phyloP scores from a whole-genome alignment of 2,888 invertebrate species.

The Sepiola atlantica region DNA sequence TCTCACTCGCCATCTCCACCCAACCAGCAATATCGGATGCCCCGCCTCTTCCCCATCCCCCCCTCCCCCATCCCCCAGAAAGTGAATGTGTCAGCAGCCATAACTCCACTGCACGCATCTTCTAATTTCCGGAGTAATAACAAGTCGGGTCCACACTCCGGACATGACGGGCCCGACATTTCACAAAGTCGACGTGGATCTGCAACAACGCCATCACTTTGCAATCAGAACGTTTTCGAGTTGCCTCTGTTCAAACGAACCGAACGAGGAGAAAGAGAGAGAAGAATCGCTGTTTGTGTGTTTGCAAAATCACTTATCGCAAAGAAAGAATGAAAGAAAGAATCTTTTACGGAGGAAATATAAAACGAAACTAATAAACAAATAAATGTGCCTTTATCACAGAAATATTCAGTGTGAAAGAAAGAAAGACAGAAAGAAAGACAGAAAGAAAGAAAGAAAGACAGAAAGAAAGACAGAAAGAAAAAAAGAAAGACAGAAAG shows the following conservation, averaged over 20 bases:
- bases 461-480: too few relatives aligned
- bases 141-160: neutral
- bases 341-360: too few relatives aligned
- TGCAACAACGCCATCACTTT: conserved; percentile 19
- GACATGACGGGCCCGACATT: conserved; percentile 16
- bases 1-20: neutral
- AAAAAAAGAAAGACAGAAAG: too few relatives aligned
- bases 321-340: too few relatives aligned
- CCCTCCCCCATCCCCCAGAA: too few relatives aligned
- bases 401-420: too few relatives aligned
- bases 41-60: neutral
- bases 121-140: conserved; percentile 17
- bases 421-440: too few relatives aligned
- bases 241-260: neutral
- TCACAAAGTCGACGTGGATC: conserved; percentile 4
- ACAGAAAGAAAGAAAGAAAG: too few relatives aligned
- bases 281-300: too few relatives aligned
- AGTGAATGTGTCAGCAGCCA: neutral
- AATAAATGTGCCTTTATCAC: too few relatives aligned
- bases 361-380: too few relatives aligned
- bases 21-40: neutral
- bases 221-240: neutral
- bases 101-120: conserved; percentile 17
- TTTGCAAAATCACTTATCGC: too few relatives aligned
- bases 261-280: neutral